A percentile compares a stretch with the other conserved stretches of the same genome.
Conservation (phyloP, 2,888 invertebrate genomes). For the Ichneumon xanthorius region DNA sequence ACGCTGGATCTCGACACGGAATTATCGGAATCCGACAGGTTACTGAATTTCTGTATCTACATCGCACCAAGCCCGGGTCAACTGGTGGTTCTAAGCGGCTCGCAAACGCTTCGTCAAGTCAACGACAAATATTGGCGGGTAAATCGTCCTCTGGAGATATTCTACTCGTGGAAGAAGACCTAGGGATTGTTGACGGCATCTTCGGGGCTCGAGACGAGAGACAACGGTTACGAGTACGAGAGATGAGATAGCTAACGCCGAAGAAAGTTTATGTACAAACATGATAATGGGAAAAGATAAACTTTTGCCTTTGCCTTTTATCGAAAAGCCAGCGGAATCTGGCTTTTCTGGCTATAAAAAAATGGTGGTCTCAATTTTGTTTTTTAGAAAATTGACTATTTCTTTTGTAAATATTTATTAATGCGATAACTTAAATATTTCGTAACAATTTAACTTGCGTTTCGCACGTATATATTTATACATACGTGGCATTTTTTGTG, state of each 20-base stretch:
- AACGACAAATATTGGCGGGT: slow-evolving; percentile 97
- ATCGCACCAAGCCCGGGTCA: slow-evolving; percentile 94
- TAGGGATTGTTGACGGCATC: slow-evolving; percentile 85
- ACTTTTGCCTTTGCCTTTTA: background rate
- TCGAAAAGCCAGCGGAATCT: background rate
- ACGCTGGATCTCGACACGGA: slow-evolving; percentile 94
- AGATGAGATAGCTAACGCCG: background rate
- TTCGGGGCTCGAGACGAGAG: slow-evolving; percentile 41
- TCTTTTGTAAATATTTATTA: background rate
- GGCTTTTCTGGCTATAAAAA: background rate
- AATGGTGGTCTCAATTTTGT: background rate
- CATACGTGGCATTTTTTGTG: background rate
- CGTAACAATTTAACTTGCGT: background rate
- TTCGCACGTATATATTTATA: background rate
- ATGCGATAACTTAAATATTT: background rate
- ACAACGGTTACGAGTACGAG: slow-evolving; percentile 17
- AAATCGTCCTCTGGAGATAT: slow-evolving; percentile 98
- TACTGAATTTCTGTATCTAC: slow-evolving; percentile 96
- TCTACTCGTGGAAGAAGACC: slow-evolving; percentile 96
- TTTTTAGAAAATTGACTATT: background rate
- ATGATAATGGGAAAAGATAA: background rate
- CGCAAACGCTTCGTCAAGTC: slow-evolving; percentile 95
- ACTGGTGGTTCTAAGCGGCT: slow-evolving; percentile 93
- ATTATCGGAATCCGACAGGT: slow-evolving; percentile 90
- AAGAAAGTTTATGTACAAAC: background rate